phyloP scores from a whole-genome alignment of 2,113 vertebrate genomes.

The Tragelaphus buxtoni region DNA sequence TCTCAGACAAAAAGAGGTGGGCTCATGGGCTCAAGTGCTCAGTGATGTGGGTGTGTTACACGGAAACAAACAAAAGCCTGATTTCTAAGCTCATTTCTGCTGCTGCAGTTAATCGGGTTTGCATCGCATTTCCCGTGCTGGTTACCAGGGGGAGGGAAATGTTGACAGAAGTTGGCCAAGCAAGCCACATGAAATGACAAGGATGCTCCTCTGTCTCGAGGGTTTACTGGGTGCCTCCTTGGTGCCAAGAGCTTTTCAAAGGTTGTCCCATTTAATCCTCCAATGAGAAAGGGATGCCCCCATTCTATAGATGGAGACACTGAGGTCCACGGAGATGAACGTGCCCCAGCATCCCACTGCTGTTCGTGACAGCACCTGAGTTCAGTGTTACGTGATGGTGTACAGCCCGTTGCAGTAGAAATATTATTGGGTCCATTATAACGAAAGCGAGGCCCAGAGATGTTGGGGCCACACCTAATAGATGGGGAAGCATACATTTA shows the following conservation, averaged over 20 bases:
- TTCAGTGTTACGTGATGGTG: rapidly evolving
- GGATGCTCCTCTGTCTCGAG: background rate
- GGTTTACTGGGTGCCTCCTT: background rate
- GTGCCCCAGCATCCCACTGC: background rate
- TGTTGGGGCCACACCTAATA: background rate
- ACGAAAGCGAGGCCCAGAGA: background rate
- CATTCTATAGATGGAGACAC: background rate
- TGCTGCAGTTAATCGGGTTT: background rate
- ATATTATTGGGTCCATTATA: no score
- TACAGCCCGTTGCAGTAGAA: background rate
- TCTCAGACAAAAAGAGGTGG: constrained; percentile 30
- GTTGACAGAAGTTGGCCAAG: background rate
- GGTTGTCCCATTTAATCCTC: background rate
- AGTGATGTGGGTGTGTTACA: background rate
- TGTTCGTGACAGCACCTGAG: background rate
- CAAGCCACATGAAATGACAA: background rate
- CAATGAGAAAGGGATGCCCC: background rate
- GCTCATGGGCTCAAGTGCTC: background rate
- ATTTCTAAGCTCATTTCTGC: background rate
- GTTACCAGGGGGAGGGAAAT: background rate
- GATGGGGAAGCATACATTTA: background rate
- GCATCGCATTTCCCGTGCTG: background rate
- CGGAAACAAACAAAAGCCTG: background rate
- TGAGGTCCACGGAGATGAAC: background rate
- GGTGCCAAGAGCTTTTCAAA: background rate